phyloP scores from a whole-genome alignment of 1,140 invertebrate species.

The Trichogramma pretiosum region DNA sequence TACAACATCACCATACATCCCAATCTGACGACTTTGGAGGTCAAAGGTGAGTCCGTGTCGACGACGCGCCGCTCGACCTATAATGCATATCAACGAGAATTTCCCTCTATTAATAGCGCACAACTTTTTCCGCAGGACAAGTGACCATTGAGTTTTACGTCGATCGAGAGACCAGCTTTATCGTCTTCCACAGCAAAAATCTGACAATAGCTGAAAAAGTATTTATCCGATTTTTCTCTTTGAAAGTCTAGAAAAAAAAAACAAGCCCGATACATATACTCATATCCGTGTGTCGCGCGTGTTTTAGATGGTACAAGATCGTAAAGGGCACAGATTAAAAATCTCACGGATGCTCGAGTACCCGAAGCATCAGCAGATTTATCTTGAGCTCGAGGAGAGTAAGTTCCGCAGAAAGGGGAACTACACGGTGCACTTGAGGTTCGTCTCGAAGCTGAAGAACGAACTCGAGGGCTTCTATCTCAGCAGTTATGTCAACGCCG shows the following conservation, averaged over 20 bases:
- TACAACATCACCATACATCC: constrained; percentile 90
- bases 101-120: neutral
- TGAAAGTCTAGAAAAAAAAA: neutral
- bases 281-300: too few relatives aligned
- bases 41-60: constrained; percentile 74
- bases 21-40: constrained; percentile 80
- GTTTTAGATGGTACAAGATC: constrained; percentile 57
- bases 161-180: constrained; percentile 74
- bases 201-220: constrained; percentile 80
- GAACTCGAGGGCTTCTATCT: constrained; percentile 88
- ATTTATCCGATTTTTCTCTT: too few relatives aligned
- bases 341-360: constrained; percentile 71
- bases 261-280: neutral
- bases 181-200: constrained; percentile 85
- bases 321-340: constrained; percentile 61
- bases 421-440: constrained; percentile 77
- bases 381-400: constrained; percentile 67
- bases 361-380: constrained; percentile 72
- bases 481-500: constrained; percentile 68
- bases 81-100: neutral
- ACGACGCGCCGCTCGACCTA: too few relatives aligned
- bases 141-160: constrained; percentile 77
- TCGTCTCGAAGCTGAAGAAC: constrained; percentile 67
- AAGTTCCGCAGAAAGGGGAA: constrained; percentile 69
- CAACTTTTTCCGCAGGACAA: constrained; percentile 58